Conservation (phyloP, 2,113 vertebrate species). For the Rousettus leschenaultii region DNA sequence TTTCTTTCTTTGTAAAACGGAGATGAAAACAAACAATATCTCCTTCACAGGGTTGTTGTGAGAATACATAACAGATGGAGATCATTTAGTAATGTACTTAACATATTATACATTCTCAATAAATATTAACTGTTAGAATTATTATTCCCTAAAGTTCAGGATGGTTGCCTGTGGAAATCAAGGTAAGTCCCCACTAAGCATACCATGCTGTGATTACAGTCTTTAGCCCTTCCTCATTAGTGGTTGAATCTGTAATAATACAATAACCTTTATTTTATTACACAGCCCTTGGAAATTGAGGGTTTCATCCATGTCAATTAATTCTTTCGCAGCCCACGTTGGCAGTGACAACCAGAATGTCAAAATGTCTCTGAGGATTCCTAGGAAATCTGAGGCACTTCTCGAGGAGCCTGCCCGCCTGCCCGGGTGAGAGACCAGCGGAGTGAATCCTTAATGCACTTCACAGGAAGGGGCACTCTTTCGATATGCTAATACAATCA, state of each 20-base stretch:
- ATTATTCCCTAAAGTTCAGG: conserved; percentile 31
- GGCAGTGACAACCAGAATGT: conserved; percentile 74
- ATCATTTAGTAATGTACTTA: conserved; percentile 19
- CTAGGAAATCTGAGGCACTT: conserved; percentile 60
- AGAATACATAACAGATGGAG: not conserved
- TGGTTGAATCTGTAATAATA: conserved; percentile 67
- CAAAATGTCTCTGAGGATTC: conserved; percentile 72
- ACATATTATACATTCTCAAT: not conserved
- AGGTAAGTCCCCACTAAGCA: conserved; percentile 25
- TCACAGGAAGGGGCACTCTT: conserved; percentile 42
- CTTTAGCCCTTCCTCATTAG: conserved; percentile 68
- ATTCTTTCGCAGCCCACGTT: conserved; percentile 68
- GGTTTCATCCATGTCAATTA: conserved; percentile 76
- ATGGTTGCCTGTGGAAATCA: conserved; percentile 46
- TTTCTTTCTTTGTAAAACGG: conserved; percentile 10
- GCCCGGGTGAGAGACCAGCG: conserved; percentile 55
- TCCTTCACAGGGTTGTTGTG: not conserved
- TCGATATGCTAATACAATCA: conserved; percentile 56
- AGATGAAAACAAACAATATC: not conserved
- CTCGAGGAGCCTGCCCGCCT: conserved; percentile 40
- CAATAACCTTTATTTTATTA: conserved; percentile 78
- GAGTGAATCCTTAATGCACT: conserved; percentile 45
- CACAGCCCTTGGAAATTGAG: conserved; percentile 74
- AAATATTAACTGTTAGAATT: conserved; percentile 16
- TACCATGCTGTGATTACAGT: conserved; percentile 45